Base-by-base conservation (phyloP, 2,113 vertebrate genomes). In the Mastomys natalensis region DNA sequence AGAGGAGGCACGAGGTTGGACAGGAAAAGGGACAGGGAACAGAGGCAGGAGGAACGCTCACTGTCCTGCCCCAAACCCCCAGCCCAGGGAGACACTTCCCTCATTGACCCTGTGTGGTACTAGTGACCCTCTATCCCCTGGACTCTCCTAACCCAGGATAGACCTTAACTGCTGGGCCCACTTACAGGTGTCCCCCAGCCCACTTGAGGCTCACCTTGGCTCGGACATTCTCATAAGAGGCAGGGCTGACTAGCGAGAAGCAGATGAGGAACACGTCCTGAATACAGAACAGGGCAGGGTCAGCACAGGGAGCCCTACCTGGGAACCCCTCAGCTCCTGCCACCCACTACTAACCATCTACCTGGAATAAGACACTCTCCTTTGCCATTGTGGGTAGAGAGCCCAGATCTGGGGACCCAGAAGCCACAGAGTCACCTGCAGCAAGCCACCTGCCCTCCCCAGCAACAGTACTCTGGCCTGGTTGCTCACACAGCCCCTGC, bases 211-310 rank as follows among this genome's bases (percentile, higher is more conserved):
- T 99, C 94, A 99, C 99, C 99, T 99, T 99, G 95, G 99, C 99
- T 0, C 99, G 98, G 48, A 99, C 99, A 0, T 99, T 99, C 97
- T 99, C 99, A 0, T 99, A 99, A 55, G 99, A 99, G 87, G 99
- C 99, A 0, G 99, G 99, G 91, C 99, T 99, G 97, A 99, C 99
- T 8, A 99, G 98, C 37, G 99, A 99, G 97, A 99, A 99, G 96
- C 99, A 99, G 97, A 99, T 99, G 96, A 99, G 98, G 97, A 99
- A 99, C 84, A 99, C 99, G 0, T 99, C 99, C 99, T 99, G 97
- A 87, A 88, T 60, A 95, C 16, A 98, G 77, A 93, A 88, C 7
- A 26, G 62, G 37, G 26, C 16, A 68, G 15, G 0, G 45, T 31
- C 13, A 34, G 31, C 4, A 45, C 81, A 84, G 45, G 31, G 51